Evolutionary conservation across 2,888 invertebrate species (phyloP), one percentile per base, ranked within the genome.

Genomic region (Leucophenga maculata): DNA sequence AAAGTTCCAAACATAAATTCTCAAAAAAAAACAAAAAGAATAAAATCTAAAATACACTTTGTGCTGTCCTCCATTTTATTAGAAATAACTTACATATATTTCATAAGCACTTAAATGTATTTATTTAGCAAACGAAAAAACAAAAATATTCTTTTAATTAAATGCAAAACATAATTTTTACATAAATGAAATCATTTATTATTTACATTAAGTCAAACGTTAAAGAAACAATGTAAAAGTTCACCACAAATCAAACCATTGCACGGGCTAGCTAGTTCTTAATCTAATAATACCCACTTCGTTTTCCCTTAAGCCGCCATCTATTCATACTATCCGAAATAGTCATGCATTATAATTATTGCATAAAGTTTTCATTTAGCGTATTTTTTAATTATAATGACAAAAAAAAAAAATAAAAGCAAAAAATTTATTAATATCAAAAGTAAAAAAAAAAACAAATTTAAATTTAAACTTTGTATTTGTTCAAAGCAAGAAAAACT

Each of bases 341-440:
- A 48, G 62, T 48, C 62, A 32, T 64, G 48, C 62, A 48, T 64
- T 64, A 39, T 48, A 48, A 46, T 46, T 64, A 64, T 48, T 64
- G 62, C 62, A 48, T 64, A 13, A 20, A 64, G 8, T 64, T 64
- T 48, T 48, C 62, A 64, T 64, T 48, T 64, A 64, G 46, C 22
- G 22, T 64, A 64, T 32, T 48, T 64, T 64, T 64, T 22, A 64
- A 64, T 48, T 48, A 8, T 60, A 64, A 46, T 64, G 62, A 64
- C 62, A 64, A 64, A 13, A 60, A 39, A 18, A 48, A 14, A 50
- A 3, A 64, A 64, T 13, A 22, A 62, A 62, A 46, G 13, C 44
- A 22, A 46, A 62, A 50, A 50, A 50, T 50, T 50, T 13, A 16
- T 50, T 50, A 50, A 50, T 4, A 50, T 50, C 50, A 8, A 50